Evolutionary conservation across 2,888 invertebrate species (phyloP).

Genomic region (Scaptomyza cyrtandrae): DNA sequence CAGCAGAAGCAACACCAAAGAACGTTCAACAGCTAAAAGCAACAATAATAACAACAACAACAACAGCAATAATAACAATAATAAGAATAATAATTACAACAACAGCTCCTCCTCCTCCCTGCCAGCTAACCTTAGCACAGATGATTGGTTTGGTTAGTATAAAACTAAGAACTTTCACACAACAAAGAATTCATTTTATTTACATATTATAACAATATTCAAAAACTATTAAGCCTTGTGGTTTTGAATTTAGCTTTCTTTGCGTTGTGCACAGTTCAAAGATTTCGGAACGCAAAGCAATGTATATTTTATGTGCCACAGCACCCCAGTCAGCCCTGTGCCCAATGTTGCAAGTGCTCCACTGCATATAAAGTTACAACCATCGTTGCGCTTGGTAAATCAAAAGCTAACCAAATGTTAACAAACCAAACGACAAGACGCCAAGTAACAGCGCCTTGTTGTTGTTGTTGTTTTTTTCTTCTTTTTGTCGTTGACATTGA

Average conservation of each 20-base stretch:
- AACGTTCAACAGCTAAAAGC: constrained; percentile 29
- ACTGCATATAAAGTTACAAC: constrained; percentile 63
- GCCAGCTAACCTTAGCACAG: constrained; percentile 61
- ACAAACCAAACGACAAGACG: constrained; percentile 5
- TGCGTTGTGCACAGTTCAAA: background rate
- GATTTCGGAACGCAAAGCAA: constrained; percentile 7
- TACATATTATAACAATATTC: no score
- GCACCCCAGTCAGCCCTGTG: constrained; percentile 48
- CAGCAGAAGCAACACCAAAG: constrained; percentile 34
- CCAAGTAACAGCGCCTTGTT: constrained; percentile 16
- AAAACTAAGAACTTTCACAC: background rate
- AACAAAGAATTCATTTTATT: no score
- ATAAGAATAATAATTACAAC: no score
- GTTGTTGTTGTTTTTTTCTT: constrained; percentile 11
- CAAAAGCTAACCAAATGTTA: constrained; percentile 32
- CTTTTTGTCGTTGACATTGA: constrained; percentile 70
- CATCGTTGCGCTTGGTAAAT: constrained; percentile 55
- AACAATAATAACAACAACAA: constrained; percentile 37
- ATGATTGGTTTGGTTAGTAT: constrained; percentile 82
- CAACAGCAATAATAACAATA: constrained; percentile 32
- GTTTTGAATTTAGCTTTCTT: background rate
- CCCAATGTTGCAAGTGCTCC: constrained; percentile 67
- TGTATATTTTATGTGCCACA: constrained; percentile 3
- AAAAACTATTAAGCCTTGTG: no score
- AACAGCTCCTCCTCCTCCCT: constrained; percentile 42